Evolutionary conservation across 2,797 vertebrate species (phyloP).

Genomic region (Sebastes itinus): DNA sequence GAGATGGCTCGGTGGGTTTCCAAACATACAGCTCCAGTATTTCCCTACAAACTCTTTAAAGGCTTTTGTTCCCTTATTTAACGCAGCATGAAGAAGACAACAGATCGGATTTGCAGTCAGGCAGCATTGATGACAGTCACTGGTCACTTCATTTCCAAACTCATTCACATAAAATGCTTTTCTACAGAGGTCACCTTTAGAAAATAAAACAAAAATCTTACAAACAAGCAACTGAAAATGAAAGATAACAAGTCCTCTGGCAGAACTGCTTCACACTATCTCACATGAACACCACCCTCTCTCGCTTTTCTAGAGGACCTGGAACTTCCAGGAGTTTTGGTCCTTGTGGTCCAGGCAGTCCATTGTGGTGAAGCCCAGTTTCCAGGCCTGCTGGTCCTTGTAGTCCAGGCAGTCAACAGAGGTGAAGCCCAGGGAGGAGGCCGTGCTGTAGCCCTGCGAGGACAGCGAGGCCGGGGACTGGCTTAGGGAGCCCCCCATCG

Average conservation of each 20-base stretch:
- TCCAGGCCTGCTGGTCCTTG: constrained; percentile 93
- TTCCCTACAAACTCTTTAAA: constrained; percentile 37
- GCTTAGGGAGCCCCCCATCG: constrained; percentile 87
- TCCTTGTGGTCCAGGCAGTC: constrained; percentile 94
- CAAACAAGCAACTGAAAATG: constrained; percentile 55
- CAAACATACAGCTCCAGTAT: not conserved
- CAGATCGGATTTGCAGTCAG: constrained; percentile 23
- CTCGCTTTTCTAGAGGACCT: constrained; percentile 86
- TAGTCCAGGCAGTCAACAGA: constrained; percentile 92
- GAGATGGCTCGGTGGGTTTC: constrained; percentile 21
- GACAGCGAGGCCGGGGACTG: constrained; percentile 89
- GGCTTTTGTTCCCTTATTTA: constrained; percentile 49
- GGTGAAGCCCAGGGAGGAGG: constrained; percentile 86
- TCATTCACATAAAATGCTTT: constrained; percentile 21
- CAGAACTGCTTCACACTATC: constrained; percentile 36
- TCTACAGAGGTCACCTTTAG: constrained; percentile 51
- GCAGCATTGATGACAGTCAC: constrained; percentile 27
- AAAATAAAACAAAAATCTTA: constrained; percentile 51
- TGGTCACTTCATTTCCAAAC: constrained; percentile 29
- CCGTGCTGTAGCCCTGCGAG: constrained; percentile 86
- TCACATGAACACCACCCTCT: constrained; percentile 5
- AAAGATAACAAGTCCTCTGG: constrained; percentile 34
- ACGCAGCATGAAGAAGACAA: constrained; percentile 16
- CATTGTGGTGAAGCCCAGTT: constrained; percentile 90
- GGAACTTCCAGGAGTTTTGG: constrained; percentile 93